phyloP scores from a whole-genome alignment of 2,113 vertebrate species.

The Apteryx mantelli region DNA sequence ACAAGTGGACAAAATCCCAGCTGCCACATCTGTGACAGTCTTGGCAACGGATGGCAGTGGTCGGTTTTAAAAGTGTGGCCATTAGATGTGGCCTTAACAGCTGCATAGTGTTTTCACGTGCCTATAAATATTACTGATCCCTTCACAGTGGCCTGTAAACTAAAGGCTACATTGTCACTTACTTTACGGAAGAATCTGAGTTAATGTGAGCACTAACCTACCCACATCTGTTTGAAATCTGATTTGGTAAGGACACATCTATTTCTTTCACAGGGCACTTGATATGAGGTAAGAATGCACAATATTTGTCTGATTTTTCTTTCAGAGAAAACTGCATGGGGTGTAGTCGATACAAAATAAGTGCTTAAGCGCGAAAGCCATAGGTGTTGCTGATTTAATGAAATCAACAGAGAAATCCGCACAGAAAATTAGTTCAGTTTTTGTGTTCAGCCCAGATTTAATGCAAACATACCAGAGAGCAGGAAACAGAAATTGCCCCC shows the following conservation, averaged over 20 bases:
- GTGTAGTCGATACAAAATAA: not conserved
- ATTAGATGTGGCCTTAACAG: not conserved
- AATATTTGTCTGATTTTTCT: not conserved
- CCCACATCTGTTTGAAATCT: not conserved
- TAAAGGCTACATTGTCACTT: not conserved
- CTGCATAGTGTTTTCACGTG: not conserved
- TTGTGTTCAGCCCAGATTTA: not conserved
- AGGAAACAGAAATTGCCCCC: not conserved
- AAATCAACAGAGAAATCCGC: not conserved
- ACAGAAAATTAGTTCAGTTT: not conserved
- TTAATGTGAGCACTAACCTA: not conserved
- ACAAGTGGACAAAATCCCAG: rapidly evolving
- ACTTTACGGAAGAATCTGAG: not conserved
- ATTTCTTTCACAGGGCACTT: not conserved
- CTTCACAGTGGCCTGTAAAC: not conserved
- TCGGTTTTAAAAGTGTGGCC: not conserved
- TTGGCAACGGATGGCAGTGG: not conserved
- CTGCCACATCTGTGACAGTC: not conserved
- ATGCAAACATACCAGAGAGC: not conserved
- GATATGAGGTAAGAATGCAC: not conserved
- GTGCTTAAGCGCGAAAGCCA: not conserved
- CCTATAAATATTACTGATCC: not conserved
- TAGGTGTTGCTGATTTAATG: not conserved
- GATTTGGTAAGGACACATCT: not conserved
- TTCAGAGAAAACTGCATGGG: not conserved